Percentiles rank a stretch among this genome's conserved stretches.
Evolutionary conservation across 2,113 vertebrate species (phyloP).

Genomic region (Megaceryle maxima): DNA sequence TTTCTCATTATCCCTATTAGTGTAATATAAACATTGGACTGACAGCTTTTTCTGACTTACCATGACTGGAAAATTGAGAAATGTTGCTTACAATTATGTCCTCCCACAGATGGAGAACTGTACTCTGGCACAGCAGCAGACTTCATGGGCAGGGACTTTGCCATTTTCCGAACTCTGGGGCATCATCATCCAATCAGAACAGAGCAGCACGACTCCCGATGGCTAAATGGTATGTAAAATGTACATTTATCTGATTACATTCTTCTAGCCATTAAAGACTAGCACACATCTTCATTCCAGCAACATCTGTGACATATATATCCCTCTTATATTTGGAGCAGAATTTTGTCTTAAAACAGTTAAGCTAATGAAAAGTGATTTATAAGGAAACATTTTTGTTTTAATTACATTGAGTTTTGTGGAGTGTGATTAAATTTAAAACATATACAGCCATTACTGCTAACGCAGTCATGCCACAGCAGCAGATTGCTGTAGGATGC

Average conservation of each 20-base stretch:
- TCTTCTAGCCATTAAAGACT: not conserved
- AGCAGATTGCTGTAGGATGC: not conserved
- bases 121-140: conserved; percentile 97
- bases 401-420: conserved; percentile 42
- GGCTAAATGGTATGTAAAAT: conserved; percentile 91
- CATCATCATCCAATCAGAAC: conserved; percentile 97
- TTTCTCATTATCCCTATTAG: not conserved
- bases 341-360: conserved; percentile 24
- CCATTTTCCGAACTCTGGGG: conserved; percentile 96
- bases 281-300: not conserved
- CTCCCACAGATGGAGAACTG: conserved; percentile 88
- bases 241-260: not conserved
- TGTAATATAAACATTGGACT: not conserved
- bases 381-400: conserved; percentile 22
- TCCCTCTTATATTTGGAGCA: not conserved
- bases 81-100: conserved; percentile 21
- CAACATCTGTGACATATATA: conserved; percentile 1
- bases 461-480: not conserved
- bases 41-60: conserved; percentile 33
- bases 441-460: not conserved
- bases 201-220: conserved; percentile 96
- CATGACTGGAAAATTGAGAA: conserved; percentile 39
- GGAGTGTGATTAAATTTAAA: conserved; percentile 38
- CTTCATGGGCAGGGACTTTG: conserved; percentile 98
- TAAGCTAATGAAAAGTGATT: conserved; percentile 14